Conservation (phyloP, 2,113 vertebrate species). For the Telmatochromis sp. region DNA sequence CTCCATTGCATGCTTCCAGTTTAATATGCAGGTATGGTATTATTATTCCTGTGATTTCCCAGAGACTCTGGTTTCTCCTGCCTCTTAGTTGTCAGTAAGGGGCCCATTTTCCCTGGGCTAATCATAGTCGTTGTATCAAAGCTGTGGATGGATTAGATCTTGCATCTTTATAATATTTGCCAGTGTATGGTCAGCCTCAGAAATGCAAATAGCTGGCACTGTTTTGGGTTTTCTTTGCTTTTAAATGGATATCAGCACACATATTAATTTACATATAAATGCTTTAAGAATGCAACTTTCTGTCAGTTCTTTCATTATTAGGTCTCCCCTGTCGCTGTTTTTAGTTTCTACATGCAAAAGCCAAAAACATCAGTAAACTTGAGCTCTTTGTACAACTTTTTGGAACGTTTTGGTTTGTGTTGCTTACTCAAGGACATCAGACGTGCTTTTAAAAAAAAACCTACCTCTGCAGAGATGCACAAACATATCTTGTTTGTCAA, state of each 20-base stretch:
- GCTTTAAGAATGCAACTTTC: background rate
- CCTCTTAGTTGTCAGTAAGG: constrained; percentile 29
- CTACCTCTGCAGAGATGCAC: background rate
- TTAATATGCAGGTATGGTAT: constrained; percentile 80
- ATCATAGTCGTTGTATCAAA: constrained; percentile 43
- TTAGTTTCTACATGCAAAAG: background rate
- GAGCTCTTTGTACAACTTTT: background rate
- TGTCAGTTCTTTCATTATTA: background rate
- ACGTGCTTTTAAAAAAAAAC: background rate
- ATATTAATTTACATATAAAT: background rate
- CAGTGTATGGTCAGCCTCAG: background rate
- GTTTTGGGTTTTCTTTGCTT: background rate
- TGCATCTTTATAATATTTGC: constrained; percentile 17
- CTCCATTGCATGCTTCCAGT: constrained; percentile 78
- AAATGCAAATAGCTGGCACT: background rate
- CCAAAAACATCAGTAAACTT: background rate
- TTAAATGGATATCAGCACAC: background rate
- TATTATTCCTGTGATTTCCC: constrained; percentile 39
- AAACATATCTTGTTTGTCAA: background rate
- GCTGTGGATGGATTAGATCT: constrained; percentile 4
- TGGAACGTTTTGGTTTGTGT: background rate
- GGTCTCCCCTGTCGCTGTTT: rapidly evolving
- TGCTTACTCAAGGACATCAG: background rate
- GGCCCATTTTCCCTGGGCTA: constrained; percentile 26
- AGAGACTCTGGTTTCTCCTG: constrained; percentile 14